Percentiles rank a stretch among this genome's conserved stretches.
Conservation (phyloP, 35 echinoderm and acorn worm genomes). For the Stichopus chloronotus region DNA sequence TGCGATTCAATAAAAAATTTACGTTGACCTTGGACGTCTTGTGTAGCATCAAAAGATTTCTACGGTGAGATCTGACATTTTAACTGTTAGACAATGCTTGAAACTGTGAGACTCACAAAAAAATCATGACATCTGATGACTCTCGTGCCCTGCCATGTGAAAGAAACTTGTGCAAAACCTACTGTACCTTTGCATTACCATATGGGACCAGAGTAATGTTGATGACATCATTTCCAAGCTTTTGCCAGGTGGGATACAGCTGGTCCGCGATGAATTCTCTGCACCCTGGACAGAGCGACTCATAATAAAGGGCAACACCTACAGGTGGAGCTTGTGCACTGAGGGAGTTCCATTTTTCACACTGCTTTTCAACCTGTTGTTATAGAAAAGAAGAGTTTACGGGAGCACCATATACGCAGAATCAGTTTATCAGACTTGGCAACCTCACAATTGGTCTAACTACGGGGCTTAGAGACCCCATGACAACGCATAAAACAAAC, state of each 20-base stretch:
- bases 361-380: conserved; percentile 88
- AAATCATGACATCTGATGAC: too few relatives aligned
- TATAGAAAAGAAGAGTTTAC: neutral
- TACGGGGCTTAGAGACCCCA: too few relatives aligned
- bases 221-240: conserved; percentile 62
- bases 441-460: too few relatives aligned
- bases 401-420: neutral
- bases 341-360: conserved; percentile 40
- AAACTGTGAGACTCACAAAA: too few relatives aligned
- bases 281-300: conserved; percentile 89
- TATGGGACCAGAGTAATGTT: conserved; percentile 89
- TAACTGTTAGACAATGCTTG: too few relatives aligned
- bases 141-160: too few relatives aligned
- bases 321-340: conserved; percentile 51
- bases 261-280: conserved; percentile 67
- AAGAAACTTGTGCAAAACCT: too few relatives aligned
- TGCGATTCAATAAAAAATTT: too few relatives aligned
- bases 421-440: neutral
- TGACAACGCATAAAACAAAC: neutral
- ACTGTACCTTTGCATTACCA: conserved; percentile 84
- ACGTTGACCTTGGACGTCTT: too few relatives aligned
- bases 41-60: too few relatives aligned
- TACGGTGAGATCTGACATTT: too few relatives aligned
- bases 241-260: conserved; percentile 74
- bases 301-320: conserved; percentile 74